Base-by-base conservation (phyloP, 2,113 vertebrate genomes). In the Bufo bufo region DNA sequence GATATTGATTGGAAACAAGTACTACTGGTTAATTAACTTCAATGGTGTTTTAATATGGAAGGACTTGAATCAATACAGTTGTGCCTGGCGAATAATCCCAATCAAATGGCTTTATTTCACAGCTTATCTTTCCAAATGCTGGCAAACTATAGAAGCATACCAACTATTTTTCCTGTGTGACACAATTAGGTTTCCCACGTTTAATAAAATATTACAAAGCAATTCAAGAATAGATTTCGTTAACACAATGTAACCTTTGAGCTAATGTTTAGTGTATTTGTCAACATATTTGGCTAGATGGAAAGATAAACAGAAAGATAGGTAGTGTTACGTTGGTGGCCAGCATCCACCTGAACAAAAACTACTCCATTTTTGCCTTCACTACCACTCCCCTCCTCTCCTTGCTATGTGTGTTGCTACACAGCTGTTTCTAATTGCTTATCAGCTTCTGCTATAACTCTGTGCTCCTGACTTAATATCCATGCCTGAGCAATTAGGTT, bases 21-120 rank as follows among this genome's bases (percentile, higher is more conserved):
- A 74, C 43, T 49, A 45, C 43, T 49, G 14, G 43, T 74, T 74
- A 47, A 74, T 74, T 74, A 74, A 85, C 56, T 47, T 61, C 56
- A 77, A 77, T 77, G 72, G 56, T 63, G 49, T 45, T 85, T 77
- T 77, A 85, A 63, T 61, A 75, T 59, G 43, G 59, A 75, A 14
- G 58, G 56, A 56, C 10, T 4, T 14, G 6, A 10, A 77, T 85
- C 84, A 85, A 85, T 85, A 77, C 17, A 61, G 12, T 14, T 13
- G 10, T 14, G 71, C 11, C 45, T 61, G 14, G 33, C 33, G 33
- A 45, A 50, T 71, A 69, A 84, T 47, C 47, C 47, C 20, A 33
- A 71, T n/a, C 63, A 84, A 33, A 84, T 45, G 8, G 14, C 3
- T 71, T 84, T 71, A 84, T 69, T 84, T 84, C n/a, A 52, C 17